A percentile compares a stretch with the other conserved stretches of the same genome.
Evolutionary conservation across 2,888 invertebrate species (phyloP).

Genomic region (Hoplodrina blanda): DNA sequence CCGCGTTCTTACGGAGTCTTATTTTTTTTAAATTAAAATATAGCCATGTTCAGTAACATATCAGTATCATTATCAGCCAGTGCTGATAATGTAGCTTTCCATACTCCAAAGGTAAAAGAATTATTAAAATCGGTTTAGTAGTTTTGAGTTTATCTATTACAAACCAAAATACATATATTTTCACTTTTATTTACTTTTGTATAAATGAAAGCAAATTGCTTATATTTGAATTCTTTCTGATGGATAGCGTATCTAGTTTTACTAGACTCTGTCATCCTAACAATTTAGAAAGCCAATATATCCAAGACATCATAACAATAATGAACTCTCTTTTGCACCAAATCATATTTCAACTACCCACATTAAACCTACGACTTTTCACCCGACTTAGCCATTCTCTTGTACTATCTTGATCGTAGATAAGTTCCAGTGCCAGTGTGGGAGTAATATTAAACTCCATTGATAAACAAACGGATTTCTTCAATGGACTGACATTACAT

Average conservation of each 20-base stretch:
- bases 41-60: too few relatives aligned
- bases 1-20: too few relatives aligned
- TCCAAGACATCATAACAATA: conserved; percentile 9
- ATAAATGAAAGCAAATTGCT: conserved; percentile 19
- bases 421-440: conserved; percentile 61
- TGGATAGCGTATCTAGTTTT: conserved; percentile 1
- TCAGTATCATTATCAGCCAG: too few relatives aligned
- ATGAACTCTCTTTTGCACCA: conserved; percentile 21
- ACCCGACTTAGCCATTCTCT: conserved; percentile 14
- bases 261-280: neutral
- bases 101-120: too few relatives aligned
- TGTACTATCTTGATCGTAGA: conserved; percentile 32
- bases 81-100: too few relatives aligned
- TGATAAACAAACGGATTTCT: conserved; percentile 72
- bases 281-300: conserved; percentile 22
- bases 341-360: conserved; percentile 45
- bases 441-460: conserved; percentile 74
- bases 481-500: conserved; percentile 73
- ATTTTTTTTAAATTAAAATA: too few relatives aligned
- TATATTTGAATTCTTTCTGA: too few relatives aligned
- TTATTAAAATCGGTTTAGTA: too few relatives aligned
- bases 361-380: conserved; percentile 19
- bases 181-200: conserved; percentile 5
- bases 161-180: neutral
- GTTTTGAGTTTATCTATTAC: too few relatives aligned